These are phyloP conservation scores for Catocala fraxini DNA, from an alignment of 2,888 invertebrate species.

Conservation along the genomic window DNA sequence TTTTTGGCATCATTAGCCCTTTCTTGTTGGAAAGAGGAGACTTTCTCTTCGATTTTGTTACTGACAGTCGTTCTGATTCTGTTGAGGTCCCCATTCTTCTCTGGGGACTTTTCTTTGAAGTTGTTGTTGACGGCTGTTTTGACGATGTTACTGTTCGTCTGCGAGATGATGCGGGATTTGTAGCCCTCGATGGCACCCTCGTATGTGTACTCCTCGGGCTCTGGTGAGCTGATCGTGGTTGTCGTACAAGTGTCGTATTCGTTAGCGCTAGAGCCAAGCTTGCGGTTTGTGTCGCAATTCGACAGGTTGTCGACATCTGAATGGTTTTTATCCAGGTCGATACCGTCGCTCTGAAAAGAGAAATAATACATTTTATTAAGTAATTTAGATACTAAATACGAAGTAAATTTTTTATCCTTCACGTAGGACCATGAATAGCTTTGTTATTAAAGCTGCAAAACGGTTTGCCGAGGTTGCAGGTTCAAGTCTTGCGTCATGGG, in stretches of 20 bases:
- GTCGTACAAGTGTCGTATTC: conserved; percentile 91
- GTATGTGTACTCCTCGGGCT: conserved; percentile 94
- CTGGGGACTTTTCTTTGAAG: conserved; percentile 81
- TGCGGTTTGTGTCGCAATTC: conserved; percentile 81
- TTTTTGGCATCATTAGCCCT: conserved; percentile 79
- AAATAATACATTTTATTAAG: conserved; percentile 8
- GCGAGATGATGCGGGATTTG: conserved; percentile 91
- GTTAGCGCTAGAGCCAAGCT: conserved; percentile 83
- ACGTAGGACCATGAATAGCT: no score
- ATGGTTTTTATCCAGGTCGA: conserved; percentile 86
- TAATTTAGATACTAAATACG: background rate
- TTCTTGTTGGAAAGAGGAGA: conserved; percentile 88
- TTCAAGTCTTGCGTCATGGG: no score
- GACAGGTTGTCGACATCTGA: conserved; percentile 85
- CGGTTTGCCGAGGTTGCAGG: no score
- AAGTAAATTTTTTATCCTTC: no score
- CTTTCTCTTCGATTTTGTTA: conserved; percentile 89
- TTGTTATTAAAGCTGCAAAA: no score
- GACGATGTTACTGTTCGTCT: conserved; percentile 82
- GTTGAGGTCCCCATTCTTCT: conserved; percentile 79
- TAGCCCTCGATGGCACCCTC: conserved; percentile 96
- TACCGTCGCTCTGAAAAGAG: conserved; percentile 88
- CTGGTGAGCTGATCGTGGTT: conserved; percentile 90
- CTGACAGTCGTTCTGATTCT: conserved; percentile 82
- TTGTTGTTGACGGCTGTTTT: conserved; percentile 82